Evolutionary conservation across 2,113 vertebrate species (phyloP).

Genomic region (Notarius lentiginosus): DNA sequence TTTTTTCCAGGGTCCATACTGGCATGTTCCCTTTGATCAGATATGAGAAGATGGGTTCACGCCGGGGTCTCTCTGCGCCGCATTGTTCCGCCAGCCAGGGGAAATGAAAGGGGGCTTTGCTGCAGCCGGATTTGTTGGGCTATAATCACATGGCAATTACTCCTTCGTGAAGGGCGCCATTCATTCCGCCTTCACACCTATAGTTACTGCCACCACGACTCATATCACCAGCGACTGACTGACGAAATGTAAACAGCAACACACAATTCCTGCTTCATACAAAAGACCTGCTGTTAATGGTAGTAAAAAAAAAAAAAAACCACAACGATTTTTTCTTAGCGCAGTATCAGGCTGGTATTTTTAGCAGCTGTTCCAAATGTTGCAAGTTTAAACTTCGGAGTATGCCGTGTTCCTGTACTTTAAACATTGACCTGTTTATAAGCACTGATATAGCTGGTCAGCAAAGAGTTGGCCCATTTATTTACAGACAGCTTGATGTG

Average conservation of each 20-base stretch:
- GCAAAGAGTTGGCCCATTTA: conserved; percentile 69
- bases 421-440: conserved; percentile 70
- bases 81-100: conserved; percentile 55
- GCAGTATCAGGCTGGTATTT: not conserved
- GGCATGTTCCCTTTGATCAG: conserved; percentile 65
- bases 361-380: conserved; percentile 18
- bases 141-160: conserved; percentile 67
- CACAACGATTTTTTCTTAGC: not conserved
- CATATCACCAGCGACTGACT: conserved; percentile 51
- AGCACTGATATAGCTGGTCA: conserved; percentile 66
- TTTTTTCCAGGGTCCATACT: conserved; percentile 39
- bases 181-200: conserved; percentile 54
- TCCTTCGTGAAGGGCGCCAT: conserved; percentile 59
- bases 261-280: conserved; percentile 20
- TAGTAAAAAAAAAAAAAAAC: not conserved
- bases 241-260: conserved; percentile 46
- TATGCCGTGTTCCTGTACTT: conserved; percentile 3
- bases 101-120: conserved; percentile 64
- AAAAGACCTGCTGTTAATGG: conserved; percentile 20
- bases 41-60: conserved; percentile 61
- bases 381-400: conserved; percentile 1
- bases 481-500: conserved; percentile 69
- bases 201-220: conserved; percentile 50
- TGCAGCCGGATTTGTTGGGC: conserved; percentile 57
- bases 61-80: conserved; percentile 58